Evolutionary conservation across 2,888 invertebrate genomes (phyloP), one percentile per base, ranked within the genome.

Genomic region (Apamea epomidion): DNA sequence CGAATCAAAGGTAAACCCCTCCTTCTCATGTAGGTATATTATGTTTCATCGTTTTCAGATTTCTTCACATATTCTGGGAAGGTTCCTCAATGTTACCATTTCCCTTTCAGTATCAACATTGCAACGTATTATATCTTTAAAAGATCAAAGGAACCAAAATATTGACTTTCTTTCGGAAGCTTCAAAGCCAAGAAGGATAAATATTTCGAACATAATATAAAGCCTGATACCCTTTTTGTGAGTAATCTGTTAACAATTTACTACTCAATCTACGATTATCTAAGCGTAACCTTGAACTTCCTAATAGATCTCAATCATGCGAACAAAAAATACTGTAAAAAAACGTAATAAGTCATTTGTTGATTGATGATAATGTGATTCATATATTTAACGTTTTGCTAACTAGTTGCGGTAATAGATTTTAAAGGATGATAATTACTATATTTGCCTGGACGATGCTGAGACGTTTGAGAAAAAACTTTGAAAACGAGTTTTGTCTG

Each of bases 211-310:
- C 14, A 25, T 64, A 65, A 25, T 64, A 73, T n/a, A 64, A 70
- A 84, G 12, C 18, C 62, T 65, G n/a, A 80, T 77, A 78, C 74
- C 32, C 58, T 80, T 76, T 78, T 74, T 42, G 54, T 87, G 69
- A 76, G 77, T 85, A 87, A 88, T 87, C 71, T 75, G 6, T 76
- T 54, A 83, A 54, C 51, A 77, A 89, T 89, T 88, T 87, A 85
- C 80, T 84, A 87, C 79, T 72, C 42, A 37, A 75, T 65, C 64
- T 16, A 74, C 65, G 67, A 82, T 32, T 60, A 45, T 70, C 45
- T 75, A 73, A 86, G 81, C 60, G 89, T 88, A 88, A 80, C 88
- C 88, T 86, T 89, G 88, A 82, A 82, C 78, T 82, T 86, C 16
- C 45, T 76, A 64, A 83, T 68, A 45, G 12, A 82, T 79, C 58